Evolutionary conservation across 2,797 vertebrate species (phyloP).

Genomic region (Bufotes viridis): DNA sequence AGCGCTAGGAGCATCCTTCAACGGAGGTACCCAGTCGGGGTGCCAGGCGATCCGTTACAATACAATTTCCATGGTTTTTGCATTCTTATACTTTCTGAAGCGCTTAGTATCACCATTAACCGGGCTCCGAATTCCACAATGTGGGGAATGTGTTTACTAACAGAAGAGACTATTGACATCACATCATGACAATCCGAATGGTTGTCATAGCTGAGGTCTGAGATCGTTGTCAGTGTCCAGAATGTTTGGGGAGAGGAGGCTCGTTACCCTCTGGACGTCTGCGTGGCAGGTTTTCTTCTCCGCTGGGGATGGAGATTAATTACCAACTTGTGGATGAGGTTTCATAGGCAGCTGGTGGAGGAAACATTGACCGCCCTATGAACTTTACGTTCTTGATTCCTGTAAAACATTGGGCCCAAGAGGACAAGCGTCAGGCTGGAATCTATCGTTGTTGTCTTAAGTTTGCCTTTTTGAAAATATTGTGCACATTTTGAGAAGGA

Average conservation of each 20-base stretch:
- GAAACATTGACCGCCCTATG: conserved; percentile 73
- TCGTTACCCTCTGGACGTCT: conserved; percentile 65
- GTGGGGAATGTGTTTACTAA: conserved; percentile 40
- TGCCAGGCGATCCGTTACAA: too few species aligned
- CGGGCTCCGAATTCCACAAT: background rate
- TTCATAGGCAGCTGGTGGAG: conserved; percentile 77
- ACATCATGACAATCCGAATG: conserved; percentile 68
- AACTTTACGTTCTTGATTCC: conserved; percentile 79
- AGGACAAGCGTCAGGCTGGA: conserved; percentile 72
- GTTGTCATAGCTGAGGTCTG: conserved; percentile 66
- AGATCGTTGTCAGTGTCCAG: conserved; percentile 68
- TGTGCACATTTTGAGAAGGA: conserved; percentile 17
- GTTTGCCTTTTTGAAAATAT: conserved; percentile 68
- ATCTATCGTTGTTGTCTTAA: conserved; percentile 72
- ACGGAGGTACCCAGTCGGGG: too few species aligned
- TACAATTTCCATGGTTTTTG: background rate
- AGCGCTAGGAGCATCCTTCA: too few species aligned
- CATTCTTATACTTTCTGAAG: background rate
- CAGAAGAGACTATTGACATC: conserved; percentile 13
- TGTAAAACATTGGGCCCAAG: conserved; percentile 76
- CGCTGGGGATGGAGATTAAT: conserved; percentile 69
- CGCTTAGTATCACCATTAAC: too few species aligned
- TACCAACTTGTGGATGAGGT: conserved; percentile 72
- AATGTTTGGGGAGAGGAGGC: conserved; percentile 67
- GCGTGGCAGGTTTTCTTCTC: conserved; percentile 61